Evolutionary conservation across 2,888 invertebrate species (phyloP), one percentile per base, ranked within the genome.

Genomic region (Acleris cristana): DNA sequence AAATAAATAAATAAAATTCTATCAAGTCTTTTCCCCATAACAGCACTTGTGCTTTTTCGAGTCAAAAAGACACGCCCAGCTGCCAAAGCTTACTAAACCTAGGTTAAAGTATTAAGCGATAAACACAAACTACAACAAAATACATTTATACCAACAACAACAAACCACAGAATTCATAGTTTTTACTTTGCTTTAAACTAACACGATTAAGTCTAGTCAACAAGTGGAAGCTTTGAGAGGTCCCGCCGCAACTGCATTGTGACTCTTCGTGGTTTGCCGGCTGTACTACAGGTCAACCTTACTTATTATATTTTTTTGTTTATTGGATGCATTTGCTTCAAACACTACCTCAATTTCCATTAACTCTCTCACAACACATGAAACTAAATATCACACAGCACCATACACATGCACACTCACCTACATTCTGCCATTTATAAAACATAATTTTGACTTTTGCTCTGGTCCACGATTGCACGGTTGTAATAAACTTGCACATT

Each of bases 181-280:
- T n/a, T n/a, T n/a, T n/a, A n/a, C n/a, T n/a, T n/a, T n/a, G n/a
- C n/a, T n/a, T n/a, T n/a, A n/a, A n/a, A n/a, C n/a, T n/a, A n/a
- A n/a, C n/a, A n/a, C n/a, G 18, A 58, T 58, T 19, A 58, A 48
- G 18, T 48, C 57, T 48, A 8, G n/a, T 5, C n/a, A 58, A 23
- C 57, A 58, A n/a, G 48, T 48, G 7, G 57, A 48, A 58, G 23
- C 45, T 48, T 23, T 58, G n/a, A 58, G 48, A n/a, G 26, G 26
- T 7, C 26, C 21, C 23, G 5, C 48, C 3, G 1, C 26, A 8
- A 8, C 6, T 8, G 45, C 44, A 16, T 8, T 45, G 48, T 58
- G 57, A 58, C 57, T 58, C 19, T 23, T 26, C n/a, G 2, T 48
- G 10, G 48, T 1, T 5, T 23, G n/a, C 6, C 16, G 45, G 14